These are phyloP conservation scores for Atopsyche davidsoni DNA, from an alignment of 1,140 invertebrate species.

Conservation along the genomic window DNA sequence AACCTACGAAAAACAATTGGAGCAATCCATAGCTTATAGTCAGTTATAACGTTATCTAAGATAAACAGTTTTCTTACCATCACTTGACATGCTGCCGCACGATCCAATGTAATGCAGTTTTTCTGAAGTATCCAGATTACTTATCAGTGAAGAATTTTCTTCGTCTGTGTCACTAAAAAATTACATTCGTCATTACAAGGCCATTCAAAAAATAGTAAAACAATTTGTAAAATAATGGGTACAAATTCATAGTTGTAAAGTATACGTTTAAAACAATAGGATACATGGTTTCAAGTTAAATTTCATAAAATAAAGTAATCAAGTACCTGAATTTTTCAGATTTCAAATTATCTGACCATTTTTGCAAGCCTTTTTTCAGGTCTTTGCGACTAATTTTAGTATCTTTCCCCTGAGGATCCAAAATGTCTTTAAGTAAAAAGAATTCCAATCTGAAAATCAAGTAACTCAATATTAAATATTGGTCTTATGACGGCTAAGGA, in stretches of 20 bases:
- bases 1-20: background rate
- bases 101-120: slow-evolving; percentile 10
- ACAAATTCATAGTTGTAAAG: too few species aligned
- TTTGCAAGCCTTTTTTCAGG: slow-evolving; percentile 8
- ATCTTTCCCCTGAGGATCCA: slow-evolving; percentile 7
- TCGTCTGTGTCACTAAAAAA: too few species aligned
- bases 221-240: too few species aligned
- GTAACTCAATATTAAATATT: too few species aligned
- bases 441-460: slow-evolving; percentile 13
- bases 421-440: slow-evolving; percentile 8
- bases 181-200: too few species aligned
- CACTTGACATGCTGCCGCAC: slow-evolving; percentile 8
- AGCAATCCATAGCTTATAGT: too few species aligned
- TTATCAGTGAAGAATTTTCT: slow-evolving; percentile 7
- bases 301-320: too few species aligned
- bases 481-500: too few species aligned
- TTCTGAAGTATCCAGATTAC: slow-evolving; percentile 8
- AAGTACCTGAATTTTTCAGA: too few species aligned
- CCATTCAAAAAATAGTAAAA: too few species aligned
- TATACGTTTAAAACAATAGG: too few species aligned
- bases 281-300: too few species aligned
- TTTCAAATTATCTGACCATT: slow-evolving; percentile 15
- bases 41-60: background rate
- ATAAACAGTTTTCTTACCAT: slow-evolving; percentile 6
- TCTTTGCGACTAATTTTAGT: slow-evolving; percentile 1